Conservation (phyloP, 1,140 invertebrate genomes). For the Drosophila repletoides region DNA sequence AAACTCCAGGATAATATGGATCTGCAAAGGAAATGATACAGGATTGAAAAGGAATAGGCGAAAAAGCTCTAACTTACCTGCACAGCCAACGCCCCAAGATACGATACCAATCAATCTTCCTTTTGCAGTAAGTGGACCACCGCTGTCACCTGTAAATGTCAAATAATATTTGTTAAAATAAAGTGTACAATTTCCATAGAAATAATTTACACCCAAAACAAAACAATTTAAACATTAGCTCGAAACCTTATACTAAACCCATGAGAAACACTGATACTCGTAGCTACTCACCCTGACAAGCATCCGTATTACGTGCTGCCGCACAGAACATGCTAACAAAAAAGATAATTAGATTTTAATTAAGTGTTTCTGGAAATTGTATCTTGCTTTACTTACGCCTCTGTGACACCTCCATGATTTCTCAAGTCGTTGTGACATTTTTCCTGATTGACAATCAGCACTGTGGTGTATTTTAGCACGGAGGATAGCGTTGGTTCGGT, state of each 20-base stretch:
- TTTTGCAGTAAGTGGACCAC: slow-evolving; percentile 82
- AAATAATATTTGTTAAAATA: background rate
- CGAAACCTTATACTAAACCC: background rate
- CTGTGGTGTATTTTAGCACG: slow-evolving; percentile 66
- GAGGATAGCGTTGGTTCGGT: slow-evolving; percentile 57
- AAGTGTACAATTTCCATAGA: background rate
- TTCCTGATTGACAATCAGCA: slow-evolving; percentile 67
- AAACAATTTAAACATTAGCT: background rate
- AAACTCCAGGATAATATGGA: slow-evolving; percentile 85
- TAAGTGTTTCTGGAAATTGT: background rate
- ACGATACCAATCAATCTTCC: slow-evolving; percentile 84
- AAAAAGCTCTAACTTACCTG: slow-evolving; percentile 19
- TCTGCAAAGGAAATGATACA: slow-evolving; percentile 30
- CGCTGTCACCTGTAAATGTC: slow-evolving; percentile 81
- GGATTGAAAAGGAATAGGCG: background rate
- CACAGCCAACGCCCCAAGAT: slow-evolving; percentile 87
- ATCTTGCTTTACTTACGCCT: slow-evolving; percentile 60
- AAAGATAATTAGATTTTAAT: slow-evolving; percentile 22
- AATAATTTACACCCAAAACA: too few relatives aligned
- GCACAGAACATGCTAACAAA: slow-evolving; percentile 83
- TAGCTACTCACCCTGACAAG: slow-evolving; percentile 70
- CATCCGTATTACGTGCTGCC: slow-evolving; percentile 75
- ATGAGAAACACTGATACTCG: too few relatives aligned
- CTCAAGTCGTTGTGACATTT: slow-evolving; percentile 56
- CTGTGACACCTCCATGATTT: slow-evolving; percentile 66